Base-by-base conservation (phyloP, 2,888 invertebrate genomes). In the Agriotes lineatus region DNA sequence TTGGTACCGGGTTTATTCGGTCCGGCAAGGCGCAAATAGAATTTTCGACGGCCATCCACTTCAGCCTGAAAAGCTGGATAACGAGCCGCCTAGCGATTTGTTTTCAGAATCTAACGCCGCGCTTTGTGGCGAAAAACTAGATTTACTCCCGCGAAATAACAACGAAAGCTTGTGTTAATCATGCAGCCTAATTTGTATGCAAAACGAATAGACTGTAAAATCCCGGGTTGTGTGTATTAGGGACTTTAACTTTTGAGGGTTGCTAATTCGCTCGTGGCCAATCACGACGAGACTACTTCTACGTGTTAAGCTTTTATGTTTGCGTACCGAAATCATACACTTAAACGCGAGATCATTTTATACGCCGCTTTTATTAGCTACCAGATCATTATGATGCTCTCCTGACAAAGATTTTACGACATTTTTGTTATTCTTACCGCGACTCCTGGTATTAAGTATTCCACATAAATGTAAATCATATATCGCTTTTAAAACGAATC, bases 231-330 rank as follows among this genome's bases (percentile, higher is more conserved):
- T 69, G 69, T 69, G 65, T 65, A 69, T 65, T 69, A 69, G 65
- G 37, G 64, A 65, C 69, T 69, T 69, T 69, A 69, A 69, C 69
- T 69, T 69, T 65, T 65, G 69, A 69, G 69, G 64, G 69, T 65
- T 69, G 69, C 69, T 69, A 69, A 69, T 69, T 69, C 65, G 69
- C 60, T 61, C 56, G 69, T 65, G 64, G 59, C 69, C 69, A 69
- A 69, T 69, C 58, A 64, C 64, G 57, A 64, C 61, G 45, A 69
- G 64, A 59, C 59, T 64, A 65, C 69, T 69, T 68, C 69, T 69
- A 69, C 69, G 69, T 69, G 69, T 56, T 69, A 65, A 69, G 65
- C 65, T 69, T 69, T 69, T 69, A 69, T 69, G 69, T 69, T 69
- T 65, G 60, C 56, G 19, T 60, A 65, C 60, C 45, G 48, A 69